Evolutionary conservation across 1,140 invertebrate species (phyloP).

Genomic region (Sogatella furcifera): DNA sequence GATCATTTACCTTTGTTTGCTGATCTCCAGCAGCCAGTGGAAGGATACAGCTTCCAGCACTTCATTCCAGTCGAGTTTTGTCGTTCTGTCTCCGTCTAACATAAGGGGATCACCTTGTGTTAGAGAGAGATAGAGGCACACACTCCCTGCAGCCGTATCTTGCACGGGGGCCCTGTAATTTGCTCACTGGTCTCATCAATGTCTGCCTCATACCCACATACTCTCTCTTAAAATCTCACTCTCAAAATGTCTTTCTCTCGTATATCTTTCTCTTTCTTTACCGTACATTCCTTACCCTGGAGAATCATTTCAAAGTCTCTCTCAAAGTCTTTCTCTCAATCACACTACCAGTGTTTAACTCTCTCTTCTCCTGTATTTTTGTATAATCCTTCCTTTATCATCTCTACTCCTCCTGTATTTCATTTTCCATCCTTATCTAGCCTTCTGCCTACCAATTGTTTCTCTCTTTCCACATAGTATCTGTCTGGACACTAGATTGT

Average conservation of each 20-base stretch:
- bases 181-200: not conserved
- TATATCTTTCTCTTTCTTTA: not conserved
- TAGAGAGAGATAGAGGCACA: too few species aligned
- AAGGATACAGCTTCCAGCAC: too few species aligned
- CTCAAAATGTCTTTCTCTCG: not conserved
- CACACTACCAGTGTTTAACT: too few species aligned
- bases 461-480: not conserved
- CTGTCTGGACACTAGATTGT: too few species aligned
- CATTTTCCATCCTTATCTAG: not conserved
- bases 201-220: not conserved
- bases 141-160: not conserved
- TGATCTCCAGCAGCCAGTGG: not conserved
- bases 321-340: too few species aligned
- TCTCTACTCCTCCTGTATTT: not conserved
- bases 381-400: not conserved
- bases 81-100: too few species aligned
- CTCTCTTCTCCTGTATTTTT: not conserved
- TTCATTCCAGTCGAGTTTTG: too few species aligned
- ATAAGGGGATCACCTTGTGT: too few species aligned
- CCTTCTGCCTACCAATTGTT: not conserved
- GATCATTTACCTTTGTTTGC: conserved; percentile 3
- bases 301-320: too few species aligned
- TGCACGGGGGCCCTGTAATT: not conserved
- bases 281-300: too few species aligned
- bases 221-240: not conserved